Percentiles rank a stretch among this genome's conserved stretches.
Conservation (phyloP, 2,113 vertebrate species). For the Gulo gulo region DNA sequence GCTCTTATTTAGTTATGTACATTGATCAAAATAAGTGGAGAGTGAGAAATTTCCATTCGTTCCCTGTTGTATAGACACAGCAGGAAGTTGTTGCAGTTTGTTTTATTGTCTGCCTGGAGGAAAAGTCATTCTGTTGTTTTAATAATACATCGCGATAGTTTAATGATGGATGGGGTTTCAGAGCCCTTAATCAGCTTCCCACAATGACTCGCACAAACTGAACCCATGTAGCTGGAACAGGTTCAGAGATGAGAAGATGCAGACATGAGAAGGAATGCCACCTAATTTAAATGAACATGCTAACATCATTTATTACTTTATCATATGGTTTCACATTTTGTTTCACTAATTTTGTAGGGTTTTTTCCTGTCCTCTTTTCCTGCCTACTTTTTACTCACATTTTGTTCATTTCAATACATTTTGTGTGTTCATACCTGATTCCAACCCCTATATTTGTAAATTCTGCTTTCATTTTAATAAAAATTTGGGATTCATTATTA, state of each 20-base stretch:
- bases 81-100: slow-evolving; percentile 42
- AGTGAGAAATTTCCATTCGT: slow-evolving; percentile 13
- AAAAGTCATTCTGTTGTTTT: slow-evolving; percentile 53
- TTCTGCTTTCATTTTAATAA: slow-evolving; percentile 39
- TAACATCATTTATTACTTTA: background rate
- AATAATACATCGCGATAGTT: background rate
- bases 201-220: background rate
- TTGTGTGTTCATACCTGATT: background rate
- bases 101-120: slow-evolving; percentile 44
- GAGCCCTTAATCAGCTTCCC: slow-evolving; percentile 32
- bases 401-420: background rate
- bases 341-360: background rate
- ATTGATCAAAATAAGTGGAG: slow-evolving; percentile 18
- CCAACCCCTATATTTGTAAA: slow-evolving; percentile 43
- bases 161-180: slow-evolving; percentile 10
- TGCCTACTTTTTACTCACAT: background rate
- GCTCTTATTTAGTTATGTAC: background rate
- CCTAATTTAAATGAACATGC: background rate
- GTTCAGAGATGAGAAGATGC: background rate
- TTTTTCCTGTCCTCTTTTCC: background rate
- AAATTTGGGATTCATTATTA: slow-evolving; percentile 48
- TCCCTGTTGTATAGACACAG: slow-evolving; percentile 21
- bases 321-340: background rate
- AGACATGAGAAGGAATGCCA: background rate
- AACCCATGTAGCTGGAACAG: background rate